phyloP scores from a whole-genome alignment of 2,888 invertebrate genomes.

The Lamproptera curius region DNA sequence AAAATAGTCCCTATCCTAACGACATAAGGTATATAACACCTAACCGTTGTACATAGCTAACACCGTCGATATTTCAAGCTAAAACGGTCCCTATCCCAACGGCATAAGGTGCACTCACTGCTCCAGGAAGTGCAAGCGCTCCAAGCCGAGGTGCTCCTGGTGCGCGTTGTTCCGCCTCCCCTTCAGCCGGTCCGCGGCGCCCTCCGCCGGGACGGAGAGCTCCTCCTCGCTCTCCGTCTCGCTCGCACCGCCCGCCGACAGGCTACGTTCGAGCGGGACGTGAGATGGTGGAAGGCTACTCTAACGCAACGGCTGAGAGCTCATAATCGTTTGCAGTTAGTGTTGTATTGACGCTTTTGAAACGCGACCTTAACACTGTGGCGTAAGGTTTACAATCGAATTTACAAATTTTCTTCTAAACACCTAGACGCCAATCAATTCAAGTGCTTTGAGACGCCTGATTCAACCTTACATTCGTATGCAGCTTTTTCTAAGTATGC shows the following conservation, averaged over 20 bases:
- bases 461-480: too few relatives aligned
- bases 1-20: background rate
- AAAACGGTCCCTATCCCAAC: conserved; percentile 16
- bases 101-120: conserved; percentile 47
- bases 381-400: too few relatives aligned
- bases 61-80: background rate
- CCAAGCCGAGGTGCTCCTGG: conserved; percentile 57
- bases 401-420: too few relatives aligned
- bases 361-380: too few relatives aligned
- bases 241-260: conserved; percentile 76
- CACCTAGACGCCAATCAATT: too few relatives aligned
- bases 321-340: too few relatives aligned
- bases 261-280: conserved; percentile 62
- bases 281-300: conserved; percentile 33
- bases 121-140: conserved; percentile 48
- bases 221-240: conserved; percentile 89
- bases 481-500: too few relatives aligned
- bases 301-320: too few relatives aligned
- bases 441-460: too few relatives aligned
- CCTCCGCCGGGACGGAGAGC: conserved; percentile 61
- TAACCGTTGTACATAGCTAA: background rate
- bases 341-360: too few relatives aligned
- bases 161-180: conserved; percentile 59
- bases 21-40: background rate
- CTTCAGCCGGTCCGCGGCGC: conserved; percentile 50